phyloP scores from a whole-genome alignment of 2,113 vertebrate species.

The Clupea harengus region DNA sequence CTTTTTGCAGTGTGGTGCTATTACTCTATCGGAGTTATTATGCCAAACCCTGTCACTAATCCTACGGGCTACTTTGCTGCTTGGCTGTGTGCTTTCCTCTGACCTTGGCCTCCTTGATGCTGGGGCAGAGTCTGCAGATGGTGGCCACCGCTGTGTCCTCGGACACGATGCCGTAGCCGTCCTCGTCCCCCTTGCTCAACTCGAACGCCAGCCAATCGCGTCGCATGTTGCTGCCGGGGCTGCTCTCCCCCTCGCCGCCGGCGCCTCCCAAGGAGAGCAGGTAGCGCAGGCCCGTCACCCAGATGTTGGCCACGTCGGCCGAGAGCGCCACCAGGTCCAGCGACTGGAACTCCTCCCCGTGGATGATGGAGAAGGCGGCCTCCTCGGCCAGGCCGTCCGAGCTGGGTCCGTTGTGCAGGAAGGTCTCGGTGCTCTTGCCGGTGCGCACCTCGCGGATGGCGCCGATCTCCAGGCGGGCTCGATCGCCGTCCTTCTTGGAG shows the following conservation, averaged over 20 bases:
- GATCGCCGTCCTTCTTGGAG: slow-evolving; percentile 93
- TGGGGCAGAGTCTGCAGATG: slow-evolving; percentile 88
- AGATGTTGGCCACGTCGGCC: slow-evolving; percentile 95
- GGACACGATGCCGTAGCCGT: slow-evolving; percentile 89
- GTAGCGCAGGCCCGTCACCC: slow-evolving; percentile 94
- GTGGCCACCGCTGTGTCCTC: slow-evolving; percentile 87
- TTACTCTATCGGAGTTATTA: background rate
- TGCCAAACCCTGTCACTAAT: background rate
- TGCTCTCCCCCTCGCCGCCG: slow-evolving; percentile 77
- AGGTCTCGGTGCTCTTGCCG: slow-evolving; percentile 96
- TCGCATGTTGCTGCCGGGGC: slow-evolving; percentile 80
- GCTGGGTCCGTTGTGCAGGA: slow-evolving; percentile 87
- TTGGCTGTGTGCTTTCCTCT: background rate
- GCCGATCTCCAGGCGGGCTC: slow-evolving; percentile 88
- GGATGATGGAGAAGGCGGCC: slow-evolving; percentile 89
- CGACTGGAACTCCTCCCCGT: slow-evolving; percentile 95
- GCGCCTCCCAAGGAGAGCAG: slow-evolving; percentile 87
- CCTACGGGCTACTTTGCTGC: background rate
- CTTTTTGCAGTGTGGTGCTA: no score
- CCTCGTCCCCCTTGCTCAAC: slow-evolving; percentile 83
- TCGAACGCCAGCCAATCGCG: slow-evolving; percentile 84
- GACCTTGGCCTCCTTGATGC: slow-evolving; percentile 92
- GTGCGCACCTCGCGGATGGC: slow-evolving; percentile 89
- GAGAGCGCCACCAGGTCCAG: slow-evolving; percentile 92
- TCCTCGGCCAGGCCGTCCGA: slow-evolving; percentile 93